phyloP scores from a whole-genome alignment of 1,140 invertebrate genomes.

The Cydia fagiglandana region DNA sequence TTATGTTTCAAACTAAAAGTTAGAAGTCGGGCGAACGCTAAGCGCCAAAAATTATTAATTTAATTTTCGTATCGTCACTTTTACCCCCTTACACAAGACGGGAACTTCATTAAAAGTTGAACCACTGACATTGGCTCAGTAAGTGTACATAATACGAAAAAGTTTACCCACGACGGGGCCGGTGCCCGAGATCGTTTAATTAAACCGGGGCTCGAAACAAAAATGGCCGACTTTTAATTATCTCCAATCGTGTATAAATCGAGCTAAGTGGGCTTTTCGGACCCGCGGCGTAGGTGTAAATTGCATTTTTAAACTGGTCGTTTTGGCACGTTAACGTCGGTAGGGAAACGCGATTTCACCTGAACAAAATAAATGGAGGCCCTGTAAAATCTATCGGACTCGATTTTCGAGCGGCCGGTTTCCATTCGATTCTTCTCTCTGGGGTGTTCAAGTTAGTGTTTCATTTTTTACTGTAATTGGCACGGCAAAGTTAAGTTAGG shows the following conservation, averaged over 20 bases:
- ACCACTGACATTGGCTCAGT: constrained; percentile 41
- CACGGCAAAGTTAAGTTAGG: constrained; percentile 4
- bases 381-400: constrained; percentile 16
- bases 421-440: constrained; percentile 23
- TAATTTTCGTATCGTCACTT: constrained; percentile 21
- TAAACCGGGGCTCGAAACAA: constrained; percentile 45
- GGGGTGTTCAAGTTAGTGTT: constrained; percentile 21
- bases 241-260: constrained; percentile 46
- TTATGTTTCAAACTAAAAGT: constrained; percentile 36
- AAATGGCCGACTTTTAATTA: constrained; percentile 52
- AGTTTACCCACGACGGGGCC: constrained; percentile 41
- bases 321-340: constrained; percentile 18
- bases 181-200: constrained; percentile 47
- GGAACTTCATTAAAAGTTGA: constrained; percentile 51
- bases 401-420: constrained; percentile 16
- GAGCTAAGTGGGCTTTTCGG: constrained; percentile 39
- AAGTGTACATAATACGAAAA: constrained; percentile 44
- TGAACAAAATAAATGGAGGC: constrained; percentile 21
- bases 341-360: constrained; percentile 24
- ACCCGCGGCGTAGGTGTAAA: constrained; percentile 34
- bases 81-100: constrained; percentile 36
- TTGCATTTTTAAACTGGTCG: constrained; percentile 41
- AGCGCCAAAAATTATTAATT: constrained; percentile 1
- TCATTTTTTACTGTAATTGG: constrained; percentile 26
- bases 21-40: neutral